Evolutionary conservation across 2,888 invertebrate species (phyloP).

Genomic region (Lasioglossum vierecki): DNA sequence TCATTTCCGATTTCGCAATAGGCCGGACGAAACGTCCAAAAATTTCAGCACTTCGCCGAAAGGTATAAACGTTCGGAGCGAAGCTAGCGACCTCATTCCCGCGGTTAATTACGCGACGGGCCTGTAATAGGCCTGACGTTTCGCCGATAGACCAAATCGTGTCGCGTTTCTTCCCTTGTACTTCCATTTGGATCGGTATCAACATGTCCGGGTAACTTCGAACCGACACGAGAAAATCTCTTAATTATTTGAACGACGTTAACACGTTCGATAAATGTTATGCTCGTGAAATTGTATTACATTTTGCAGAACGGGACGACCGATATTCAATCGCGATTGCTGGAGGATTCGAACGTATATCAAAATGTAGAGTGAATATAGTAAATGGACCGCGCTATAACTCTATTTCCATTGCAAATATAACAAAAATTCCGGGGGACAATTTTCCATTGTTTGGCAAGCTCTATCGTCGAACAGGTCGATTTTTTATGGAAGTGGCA

Average conservation of each 20-base stretch:
- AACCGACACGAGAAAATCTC: neutral
- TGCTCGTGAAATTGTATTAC: neutral
- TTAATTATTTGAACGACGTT: neutral
- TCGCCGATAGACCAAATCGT: slow-evolving; percentile 57
- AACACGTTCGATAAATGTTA: neutral
- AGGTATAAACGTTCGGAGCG: slow-evolving; percentile 40
- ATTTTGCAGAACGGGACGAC: neutral
- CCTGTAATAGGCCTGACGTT: slow-evolving; percentile 50
- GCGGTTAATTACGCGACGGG: slow-evolving; percentile 61
- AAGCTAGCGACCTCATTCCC: slow-evolving; percentile 64
- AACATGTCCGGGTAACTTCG: neutral
- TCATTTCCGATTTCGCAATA: slow-evolving; percentile 44
- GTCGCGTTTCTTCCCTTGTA: slow-evolving; percentile 43
- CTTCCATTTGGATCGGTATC: neutral
- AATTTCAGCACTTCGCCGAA: slow-evolving; percentile 36
- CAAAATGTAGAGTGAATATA: neutral
- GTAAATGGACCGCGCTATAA: neutral
- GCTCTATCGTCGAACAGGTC: too few relatives aligned
- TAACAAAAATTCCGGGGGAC: neutral
- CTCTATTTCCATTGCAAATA: neutral
- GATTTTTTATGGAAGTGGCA: neutral
- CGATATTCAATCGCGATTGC: neutral
- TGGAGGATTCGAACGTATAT: neutral
- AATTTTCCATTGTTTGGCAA: neutral
- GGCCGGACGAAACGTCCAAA: slow-evolving; percentile 25